A percentile compares a stretch with the other conserved stretches of the same genome.
Conservation (phyloP, 2,113 vertebrate genomes). For the Progne subis region DNA sequence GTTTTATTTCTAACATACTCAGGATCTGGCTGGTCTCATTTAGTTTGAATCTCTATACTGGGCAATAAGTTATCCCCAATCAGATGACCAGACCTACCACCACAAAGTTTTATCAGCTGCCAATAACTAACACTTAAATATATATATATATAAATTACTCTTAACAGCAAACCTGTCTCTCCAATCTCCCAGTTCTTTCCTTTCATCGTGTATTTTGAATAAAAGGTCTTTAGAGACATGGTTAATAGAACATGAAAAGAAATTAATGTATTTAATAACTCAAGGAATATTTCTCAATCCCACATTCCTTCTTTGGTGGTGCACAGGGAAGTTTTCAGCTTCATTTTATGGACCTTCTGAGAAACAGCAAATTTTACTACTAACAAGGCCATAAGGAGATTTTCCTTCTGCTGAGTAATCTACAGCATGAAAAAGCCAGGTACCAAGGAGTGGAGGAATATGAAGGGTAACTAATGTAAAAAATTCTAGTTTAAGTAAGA, state of each 20-base stretch:
- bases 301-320: not conserved
- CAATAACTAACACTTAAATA: not conserved
- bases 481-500: not conserved
- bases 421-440: not conserved
- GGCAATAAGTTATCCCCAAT: not conserved
- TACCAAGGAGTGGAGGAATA: accelerated
- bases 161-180: not conserved
- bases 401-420: not conserved
- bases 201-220: not conserved
- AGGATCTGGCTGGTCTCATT: not conserved
- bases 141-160: not conserved
- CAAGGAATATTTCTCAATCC: not conserved
- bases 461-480: not conserved
- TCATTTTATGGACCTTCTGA: not conserved
- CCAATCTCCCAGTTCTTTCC: not conserved
- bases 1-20: not conserved
- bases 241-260: not conserved
- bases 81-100: not conserved
- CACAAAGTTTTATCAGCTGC: not conserved
- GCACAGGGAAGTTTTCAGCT: not conserved
- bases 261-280: not conserved
- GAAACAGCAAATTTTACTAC: not conserved
- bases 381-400: not conserved
- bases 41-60: not conserved
- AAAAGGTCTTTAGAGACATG: not conserved